Conservation (phyloP, 1,140 invertebrate species). For the Lasioglossum baleicum region DNA sequence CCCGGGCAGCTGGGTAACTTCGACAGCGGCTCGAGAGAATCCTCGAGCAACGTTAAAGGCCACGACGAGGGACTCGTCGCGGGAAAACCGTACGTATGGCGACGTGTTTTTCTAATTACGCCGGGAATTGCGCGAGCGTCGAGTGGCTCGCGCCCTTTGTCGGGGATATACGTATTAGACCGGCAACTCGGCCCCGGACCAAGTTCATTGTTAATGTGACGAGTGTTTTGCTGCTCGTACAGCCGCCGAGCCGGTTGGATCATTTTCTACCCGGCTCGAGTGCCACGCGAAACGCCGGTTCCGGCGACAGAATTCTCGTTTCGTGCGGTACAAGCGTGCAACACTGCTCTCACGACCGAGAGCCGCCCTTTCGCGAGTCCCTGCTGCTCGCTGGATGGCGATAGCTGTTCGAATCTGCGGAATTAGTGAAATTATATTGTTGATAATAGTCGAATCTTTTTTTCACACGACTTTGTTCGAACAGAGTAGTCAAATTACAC, state of each 20-base stretch:
- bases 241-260: neutral
- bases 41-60: slow-evolving; percentile 46
- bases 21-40: slow-evolving; percentile 40
- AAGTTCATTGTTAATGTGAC: slow-evolving; percentile 5
- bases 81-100: neutral
- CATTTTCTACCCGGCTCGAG: neutral
- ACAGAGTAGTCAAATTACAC: too few species aligned
- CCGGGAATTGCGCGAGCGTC: neutral
- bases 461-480: too few species aligned
- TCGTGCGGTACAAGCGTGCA: too few species aligned
- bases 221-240: neutral
- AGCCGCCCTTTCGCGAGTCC: too few species aligned
- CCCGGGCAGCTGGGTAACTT: slow-evolving; percentile 48
- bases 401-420: too few species aligned
- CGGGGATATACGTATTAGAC: neutral
- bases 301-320: too few species aligned
- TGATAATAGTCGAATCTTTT: too few species aligned
- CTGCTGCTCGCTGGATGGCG: too few species aligned
- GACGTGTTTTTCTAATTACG: slow-evolving; percentile 20
- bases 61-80: slow-evolving; percentile 4
- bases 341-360: too few species aligned
- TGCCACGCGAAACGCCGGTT: too few species aligned
- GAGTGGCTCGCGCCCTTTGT: neutral
- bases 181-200: neutral
- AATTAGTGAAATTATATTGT: too few species aligned